A percentile compares a stretch with the other conserved stretches of the same genome.
Evolutionary conservation across 2,113 vertebrate genomes (phyloP).

Genomic region (Nycticryphes semicollaris): DNA sequence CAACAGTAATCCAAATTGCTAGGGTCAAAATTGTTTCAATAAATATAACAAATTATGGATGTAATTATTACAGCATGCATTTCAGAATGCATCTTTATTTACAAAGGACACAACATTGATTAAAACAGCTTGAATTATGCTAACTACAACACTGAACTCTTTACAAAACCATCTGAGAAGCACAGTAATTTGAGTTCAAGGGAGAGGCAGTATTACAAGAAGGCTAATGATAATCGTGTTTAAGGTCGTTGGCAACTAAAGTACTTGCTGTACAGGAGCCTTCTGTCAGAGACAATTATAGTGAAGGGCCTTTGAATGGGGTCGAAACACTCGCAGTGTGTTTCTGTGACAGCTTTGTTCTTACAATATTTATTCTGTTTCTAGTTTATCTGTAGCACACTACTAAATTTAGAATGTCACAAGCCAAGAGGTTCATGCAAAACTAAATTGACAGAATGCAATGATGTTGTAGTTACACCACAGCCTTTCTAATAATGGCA

Average conservation of each 20-base stretch:
- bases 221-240: constrained; percentile 38
- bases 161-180: constrained; percentile 31
- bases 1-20: constrained; percentile 13
- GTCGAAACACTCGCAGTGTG: not conserved
- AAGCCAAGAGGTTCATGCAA: constrained; percentile 1
- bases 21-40: constrained; percentile 20
- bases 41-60: constrained; percentile 9
- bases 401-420: constrained; percentile 18
- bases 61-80: not conserved
- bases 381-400: not conserved
- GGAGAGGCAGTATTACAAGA: constrained; percentile 9
- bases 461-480: not conserved
- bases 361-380: constrained; percentile 50
- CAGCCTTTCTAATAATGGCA: not conserved
- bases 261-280: constrained; percentile 8
- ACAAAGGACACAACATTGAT: constrained; percentile 34
- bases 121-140: constrained; percentile 41
- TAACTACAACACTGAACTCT: not conserved
- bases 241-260: constrained; percentile 47
- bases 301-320: constrained; percentile 36
- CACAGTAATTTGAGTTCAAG: constrained; percentile 45
- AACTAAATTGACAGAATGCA: constrained; percentile 32
- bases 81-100: constrained; percentile 19
- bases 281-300: constrained; percentile 53
- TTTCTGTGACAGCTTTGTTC: constrained; percentile 52